A percentile compares a stretch with the other conserved stretches of the same genome.
Conservation (phyloP, 2,888 invertebrate genomes). For the Tetragonisca angustula region DNA sequence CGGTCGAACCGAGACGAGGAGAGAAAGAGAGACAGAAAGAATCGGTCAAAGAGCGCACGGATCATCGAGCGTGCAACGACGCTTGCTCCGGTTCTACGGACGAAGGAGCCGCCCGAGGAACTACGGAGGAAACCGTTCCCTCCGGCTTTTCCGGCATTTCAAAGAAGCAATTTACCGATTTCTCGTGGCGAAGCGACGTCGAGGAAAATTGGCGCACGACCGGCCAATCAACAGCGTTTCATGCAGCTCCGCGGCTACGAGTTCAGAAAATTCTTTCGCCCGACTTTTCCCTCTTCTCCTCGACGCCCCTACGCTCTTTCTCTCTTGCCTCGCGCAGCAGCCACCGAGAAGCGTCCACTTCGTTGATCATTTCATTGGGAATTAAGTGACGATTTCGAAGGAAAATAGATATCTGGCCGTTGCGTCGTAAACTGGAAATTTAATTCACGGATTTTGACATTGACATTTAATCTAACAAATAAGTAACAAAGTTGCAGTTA, state of each 20-base stretch:
- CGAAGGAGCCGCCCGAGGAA: conserved; percentile 58
- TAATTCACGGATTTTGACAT: background rate
- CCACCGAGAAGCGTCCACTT: conserved; percentile 33
- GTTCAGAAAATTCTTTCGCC: conserved; percentile 74
- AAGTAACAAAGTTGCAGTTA: too few species aligned
- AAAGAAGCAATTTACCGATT: conserved; percentile 83
- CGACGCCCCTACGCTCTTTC: background rate
- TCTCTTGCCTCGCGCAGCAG: conserved; percentile 24
- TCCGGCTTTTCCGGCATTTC: conserved; percentile 77
- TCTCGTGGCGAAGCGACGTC: conserved; percentile 79
- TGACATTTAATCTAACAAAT: too few species aligned
- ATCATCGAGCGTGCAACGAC: conserved; percentile 65
- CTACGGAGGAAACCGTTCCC: conserved; percentile 70
- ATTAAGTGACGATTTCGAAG: conserved; percentile 25
- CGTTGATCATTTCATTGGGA: conserved; percentile 12
- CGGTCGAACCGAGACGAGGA: conserved; percentile 3
- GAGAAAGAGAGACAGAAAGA: conserved; percentile 22
- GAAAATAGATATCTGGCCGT: background rate
- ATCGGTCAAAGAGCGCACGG: conserved; percentile 56
- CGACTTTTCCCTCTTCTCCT: conserved; percentile 54
- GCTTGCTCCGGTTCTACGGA: conserved; percentile 57
- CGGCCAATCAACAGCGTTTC: conserved; percentile 83
- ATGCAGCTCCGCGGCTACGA: conserved; percentile 76
- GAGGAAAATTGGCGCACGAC: conserved; percentile 82
- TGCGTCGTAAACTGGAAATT: background rate